phyloP scores from a whole-genome alignment of 2,113 vertebrate species.

The Chloroceryle aenea region DNA sequence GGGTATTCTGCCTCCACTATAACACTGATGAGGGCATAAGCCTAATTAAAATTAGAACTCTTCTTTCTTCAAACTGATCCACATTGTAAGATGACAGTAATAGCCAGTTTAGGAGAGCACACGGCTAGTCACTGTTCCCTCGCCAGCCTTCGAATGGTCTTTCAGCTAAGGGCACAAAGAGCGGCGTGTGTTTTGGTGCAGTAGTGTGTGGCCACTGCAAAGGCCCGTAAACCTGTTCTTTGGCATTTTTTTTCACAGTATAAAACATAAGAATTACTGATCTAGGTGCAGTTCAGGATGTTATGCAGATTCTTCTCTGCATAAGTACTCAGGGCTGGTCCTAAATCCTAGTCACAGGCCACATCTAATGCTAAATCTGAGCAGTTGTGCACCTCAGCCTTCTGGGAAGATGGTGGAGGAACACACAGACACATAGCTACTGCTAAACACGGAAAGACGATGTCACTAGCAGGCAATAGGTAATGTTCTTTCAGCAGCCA shows the following conservation, averaged over 20 bases:
- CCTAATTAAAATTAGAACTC: background rate
- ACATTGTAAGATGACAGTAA: background rate
- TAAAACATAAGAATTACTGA: background rate
- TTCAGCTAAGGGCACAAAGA: background rate
- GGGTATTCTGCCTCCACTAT: background rate
- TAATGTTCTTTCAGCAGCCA: background rate
- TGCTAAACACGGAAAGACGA: background rate
- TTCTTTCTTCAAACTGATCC: background rate
- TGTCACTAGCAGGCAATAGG: background rate
- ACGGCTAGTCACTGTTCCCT: background rate
- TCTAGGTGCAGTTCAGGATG: background rate
- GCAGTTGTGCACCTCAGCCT: background rate
- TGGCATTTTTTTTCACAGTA: background rate
- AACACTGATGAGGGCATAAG: background rate
- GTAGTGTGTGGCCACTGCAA: background rate
- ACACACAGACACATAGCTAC: background rate
- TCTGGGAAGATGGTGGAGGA: background rate
- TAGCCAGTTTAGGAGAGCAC: background rate
- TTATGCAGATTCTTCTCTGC: background rate
- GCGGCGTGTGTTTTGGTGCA: background rate
- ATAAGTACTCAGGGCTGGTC: background rate
- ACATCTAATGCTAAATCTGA: background rate
- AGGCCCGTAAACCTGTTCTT: background rate
- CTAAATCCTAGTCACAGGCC: background rate
- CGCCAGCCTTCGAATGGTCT: background rate